Conservation (phyloP, 1,140 invertebrate species). For the Leptonema lineaticorne region DNA sequence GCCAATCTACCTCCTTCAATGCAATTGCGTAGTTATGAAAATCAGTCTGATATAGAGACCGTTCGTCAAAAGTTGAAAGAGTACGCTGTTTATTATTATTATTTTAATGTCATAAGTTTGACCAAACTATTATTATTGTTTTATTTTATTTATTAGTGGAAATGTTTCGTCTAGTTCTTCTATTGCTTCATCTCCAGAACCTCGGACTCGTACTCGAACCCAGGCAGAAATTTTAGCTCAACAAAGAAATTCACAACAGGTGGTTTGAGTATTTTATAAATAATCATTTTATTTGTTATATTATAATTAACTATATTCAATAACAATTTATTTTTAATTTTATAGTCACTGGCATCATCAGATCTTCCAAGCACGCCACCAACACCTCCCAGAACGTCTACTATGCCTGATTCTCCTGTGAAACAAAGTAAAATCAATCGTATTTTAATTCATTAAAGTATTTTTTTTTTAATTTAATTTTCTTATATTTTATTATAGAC, state of each 20-base stretch:
- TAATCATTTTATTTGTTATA: not conserved
- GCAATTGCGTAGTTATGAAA: slow-evolving; percentile 83
- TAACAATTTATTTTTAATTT: not conserved
- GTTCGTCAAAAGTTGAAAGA: slow-evolving; percentile 42
- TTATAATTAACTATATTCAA: not conserved
- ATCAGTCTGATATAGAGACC: slow-evolving; percentile 49
- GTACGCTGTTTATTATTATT: not conserved
- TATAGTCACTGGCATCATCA: slow-evolving; percentile 33
- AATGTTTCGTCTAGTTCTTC: slow-evolving; percentile 51
- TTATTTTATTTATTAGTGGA: slow-evolving; percentile 2
- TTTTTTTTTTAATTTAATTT: not conserved
- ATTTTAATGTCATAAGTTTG: not conserved
- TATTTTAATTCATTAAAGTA: not conserved
- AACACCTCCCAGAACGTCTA: slow-evolving; percentile 22
- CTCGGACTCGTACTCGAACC: slow-evolving; percentile 45
- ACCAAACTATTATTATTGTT: not conserved
- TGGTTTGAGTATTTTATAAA: not conserved
- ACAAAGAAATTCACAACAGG: slow-evolving; percentile 46
- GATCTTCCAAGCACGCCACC: slow-evolving; percentile 32
- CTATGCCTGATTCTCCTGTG: slow-evolving; percentile 31
- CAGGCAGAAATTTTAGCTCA: slow-evolving; percentile 54
- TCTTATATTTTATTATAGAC: not conserved
- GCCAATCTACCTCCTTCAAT: slow-evolving; percentile 86
- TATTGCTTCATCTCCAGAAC: slow-evolving; percentile 49
- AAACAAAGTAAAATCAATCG: slow-evolving; percentile 17